Base-by-base conservation (phyloP, 1,140 invertebrate species). In the Penaeus chinensis region DNA sequence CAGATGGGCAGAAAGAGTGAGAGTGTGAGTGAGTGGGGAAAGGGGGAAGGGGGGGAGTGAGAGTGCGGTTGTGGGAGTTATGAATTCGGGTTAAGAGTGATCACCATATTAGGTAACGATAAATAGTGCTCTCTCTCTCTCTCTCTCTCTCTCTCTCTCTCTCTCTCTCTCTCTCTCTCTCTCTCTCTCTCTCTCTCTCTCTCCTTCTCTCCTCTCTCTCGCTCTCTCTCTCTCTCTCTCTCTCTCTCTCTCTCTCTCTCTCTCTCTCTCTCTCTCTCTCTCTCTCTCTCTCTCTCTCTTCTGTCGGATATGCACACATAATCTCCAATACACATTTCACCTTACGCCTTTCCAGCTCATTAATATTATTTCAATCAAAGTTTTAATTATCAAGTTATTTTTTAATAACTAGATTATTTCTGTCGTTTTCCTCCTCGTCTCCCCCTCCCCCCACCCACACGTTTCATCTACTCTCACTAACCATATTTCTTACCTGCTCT, bases 71-170 rank as follows among this genome's bases (percentile, higher is more conserved):
- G 16, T 7, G 16, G 54, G 54, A 54, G 54, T 54, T 54, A 54
- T 54, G 54, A 54, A 54, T 54, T 54, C 54, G 54, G 54, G 54
- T 54, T 54, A 54, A 54, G 54, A 54, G 54, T 54, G 54, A 54
- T 54, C 54, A 54, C 54, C 54, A 54, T 54, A 54, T 54, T 54
- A 54, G 54, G 54, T 54, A 54, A 54, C 54, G 54, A 22, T 79
- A 54, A 47, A 22, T 77, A n/a, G 37, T 37, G 27, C n/a, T 79
- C n/a, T 22, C n/a, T 42, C 61, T 22, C 22, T 20, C 54, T 24
- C 76, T 78, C 76, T 78, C 42, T 42, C 37, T 77, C 74, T 77
- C 74, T 77, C 27, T 8, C 22, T 37, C 74, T 47, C 47, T 77
- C 47, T 47, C 32, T 16, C 32, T 37, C 22, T 77, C 32, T 77